A percentile compares a stretch with the other conserved stretches of the same genome.
These are phyloP conservation scores for Drosophila baimaii DNA, from an alignment of 1,140 invertebrate genomes.

Conservation along the genomic window DNA sequence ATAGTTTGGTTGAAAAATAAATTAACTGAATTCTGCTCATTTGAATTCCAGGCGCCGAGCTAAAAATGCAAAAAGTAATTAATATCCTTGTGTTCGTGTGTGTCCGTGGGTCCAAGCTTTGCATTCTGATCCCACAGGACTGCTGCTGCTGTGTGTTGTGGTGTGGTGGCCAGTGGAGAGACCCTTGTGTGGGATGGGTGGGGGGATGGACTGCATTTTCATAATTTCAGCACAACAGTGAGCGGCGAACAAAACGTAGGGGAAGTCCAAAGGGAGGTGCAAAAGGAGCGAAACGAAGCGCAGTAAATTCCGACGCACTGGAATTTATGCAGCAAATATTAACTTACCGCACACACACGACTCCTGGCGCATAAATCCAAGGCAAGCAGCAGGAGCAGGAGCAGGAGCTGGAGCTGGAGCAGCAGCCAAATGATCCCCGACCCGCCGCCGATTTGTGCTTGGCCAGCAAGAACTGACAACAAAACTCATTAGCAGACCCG, in stretches of 20 bases:
- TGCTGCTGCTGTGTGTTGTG: slow-evolving; percentile 14
- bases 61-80: slow-evolving; percentile 73
- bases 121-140: slow-evolving; percentile 25
- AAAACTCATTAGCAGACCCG: slow-evolving; percentile 81
- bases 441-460: slow-evolving; percentile 69
- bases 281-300: slow-evolving; percentile 62
- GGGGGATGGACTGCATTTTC: slow-evolving; percentile 70
- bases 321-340: slow-evolving; percentile 83
- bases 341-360: slow-evolving; percentile 70
- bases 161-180: slow-evolving; percentile 8
- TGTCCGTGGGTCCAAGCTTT: slow-evolving; percentile 6
- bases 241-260: slow-evolving; percentile 59
- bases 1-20: slow-evolving; percentile 56
- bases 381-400: not conserved
- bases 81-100: slow-evolving; percentile 60
- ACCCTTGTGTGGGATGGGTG: slow-evolving; percentile 2
- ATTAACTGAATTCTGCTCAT: slow-evolving; percentile 74
- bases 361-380: slow-evolving; percentile 54
- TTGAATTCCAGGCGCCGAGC: slow-evolving; percentile 57
- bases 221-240: slow-evolving; percentile 74
- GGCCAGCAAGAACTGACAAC: slow-evolving; percentile 76
- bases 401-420: not conserved
- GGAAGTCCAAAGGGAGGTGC: slow-evolving; percentile 12
- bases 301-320: slow-evolving; percentile 75
- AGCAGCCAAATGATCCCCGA: slow-evolving; percentile 40